Evolutionary conservation across 1,140 invertebrate genomes (phyloP), one percentile per base, ranked within the genome.

Genomic region (Pachypeltis micranthus): DNA sequence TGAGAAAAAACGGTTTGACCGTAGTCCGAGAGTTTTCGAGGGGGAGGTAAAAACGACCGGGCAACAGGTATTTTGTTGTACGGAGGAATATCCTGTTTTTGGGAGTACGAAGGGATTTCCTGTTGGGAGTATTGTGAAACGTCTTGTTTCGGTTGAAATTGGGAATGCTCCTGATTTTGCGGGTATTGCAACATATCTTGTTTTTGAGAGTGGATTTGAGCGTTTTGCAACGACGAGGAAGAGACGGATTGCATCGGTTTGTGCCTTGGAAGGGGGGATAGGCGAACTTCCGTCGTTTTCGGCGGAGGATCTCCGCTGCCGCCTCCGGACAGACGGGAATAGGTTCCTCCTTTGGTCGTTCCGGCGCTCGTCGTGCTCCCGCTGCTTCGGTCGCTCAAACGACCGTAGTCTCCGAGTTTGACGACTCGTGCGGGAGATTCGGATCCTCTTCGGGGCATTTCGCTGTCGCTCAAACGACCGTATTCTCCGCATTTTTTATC

Each of bases 371-470:
- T 26, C 12, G 63, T 64, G 31, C 57, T 65, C 21, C 51, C 59
- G n/a, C 56, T 47, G 19, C 68, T 66, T 21, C 64, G 56, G 56
- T 72, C 70, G 14, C 67, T 69, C 10, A 72, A 61, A 7, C 70
- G 60, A 12, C 69, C 67, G 51, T 72, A 71, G 29, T 70, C 70
- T 28, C 68, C 67, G 16, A 70, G 59, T 61, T 71, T 70, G 7
- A 67, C 61, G 19, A 63, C 63, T 16, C 65, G 39, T 23, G 56
- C 61, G 0, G 63, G 65, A 24, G 65, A 66, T 28, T 51, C 55
- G 47, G 44, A 44, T 29, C 65, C 39, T 47, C 64, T 39, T 27
- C 63, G 24, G 44, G 47, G 24, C 24, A 61, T 59, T 54, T 71
- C 70, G 2, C 64, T 63, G 44, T 71, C 70, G 12, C 70, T 71